phyloP scores from a whole-genome alignment of 1,140 invertebrate species.

The Goniozus legneri region DNA sequence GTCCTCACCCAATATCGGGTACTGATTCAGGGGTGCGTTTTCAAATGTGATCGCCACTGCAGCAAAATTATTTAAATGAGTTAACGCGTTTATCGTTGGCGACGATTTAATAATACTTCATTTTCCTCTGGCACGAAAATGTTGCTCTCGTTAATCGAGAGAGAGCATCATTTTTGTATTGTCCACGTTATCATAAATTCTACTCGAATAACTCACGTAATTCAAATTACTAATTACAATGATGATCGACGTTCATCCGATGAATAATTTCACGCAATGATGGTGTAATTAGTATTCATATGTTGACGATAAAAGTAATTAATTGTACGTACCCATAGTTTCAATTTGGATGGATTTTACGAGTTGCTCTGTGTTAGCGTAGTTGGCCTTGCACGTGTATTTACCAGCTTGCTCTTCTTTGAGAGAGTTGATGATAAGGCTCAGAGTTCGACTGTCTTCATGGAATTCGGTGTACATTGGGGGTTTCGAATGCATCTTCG shows the following conservation, averaged over 20 bases:
- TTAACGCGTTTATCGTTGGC: constrained; percentile 7
- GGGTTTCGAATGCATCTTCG: constrained; percentile 50
- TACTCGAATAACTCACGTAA: too few relatives aligned
- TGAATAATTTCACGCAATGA: too few relatives aligned
- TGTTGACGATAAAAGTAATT: too few relatives aligned
- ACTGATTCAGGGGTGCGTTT: constrained; percentile 81
- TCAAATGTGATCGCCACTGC: constrained; percentile 80
- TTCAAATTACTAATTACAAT: too few relatives aligned
- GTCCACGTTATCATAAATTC: too few relatives aligned
- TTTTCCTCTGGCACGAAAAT: too few relatives aligned
- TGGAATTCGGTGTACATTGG: constrained; percentile 65
- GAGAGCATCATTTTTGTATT: too few relatives aligned
- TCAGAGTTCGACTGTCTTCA: constrained; percentile 59
- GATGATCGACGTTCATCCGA: too few relatives aligned
- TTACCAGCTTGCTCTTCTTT: constrained; percentile 72
- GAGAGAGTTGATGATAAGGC: constrained; percentile 73
- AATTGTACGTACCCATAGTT: constrained; percentile 71
- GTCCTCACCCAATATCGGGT: constrained; percentile 71
- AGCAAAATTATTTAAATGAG: constrained; percentile 17
- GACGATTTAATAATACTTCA: constrained; percentile 4
- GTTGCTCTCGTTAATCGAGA: too few relatives aligned
- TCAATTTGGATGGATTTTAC: constrained; percentile 66
- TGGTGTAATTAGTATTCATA: too few relatives aligned
- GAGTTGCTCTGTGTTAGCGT: constrained; percentile 66
- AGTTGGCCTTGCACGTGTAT: constrained; percentile 79